Percentiles rank a stretch among this genome's conserved stretches.
Evolutionary conservation across 2,888 invertebrate genomes (phyloP).

Genomic region (Drosophila nigricruria): DNA sequence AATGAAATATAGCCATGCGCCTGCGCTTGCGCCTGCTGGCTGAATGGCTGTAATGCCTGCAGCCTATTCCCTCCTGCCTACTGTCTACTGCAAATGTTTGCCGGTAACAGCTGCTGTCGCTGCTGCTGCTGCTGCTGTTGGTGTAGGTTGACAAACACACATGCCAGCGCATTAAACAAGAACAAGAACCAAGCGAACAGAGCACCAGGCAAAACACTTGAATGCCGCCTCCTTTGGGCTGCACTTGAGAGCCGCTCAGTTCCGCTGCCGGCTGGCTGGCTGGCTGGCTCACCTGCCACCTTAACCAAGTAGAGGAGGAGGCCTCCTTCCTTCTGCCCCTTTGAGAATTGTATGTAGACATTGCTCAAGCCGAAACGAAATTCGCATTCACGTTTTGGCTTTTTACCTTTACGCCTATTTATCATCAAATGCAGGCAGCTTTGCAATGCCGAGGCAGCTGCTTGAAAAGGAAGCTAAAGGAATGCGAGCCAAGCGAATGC

Average conservation of each 20-base stretch:
- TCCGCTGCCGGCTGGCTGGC: conserved; percentile 40
- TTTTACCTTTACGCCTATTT: conserved; percentile 79
- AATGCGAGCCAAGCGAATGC: conserved; percentile 9
- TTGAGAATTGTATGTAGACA: conserved; percentile 52
- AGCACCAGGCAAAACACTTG: conserved; percentile 56
- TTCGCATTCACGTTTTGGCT: conserved; percentile 79
- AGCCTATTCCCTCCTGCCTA: conserved; percentile 30
- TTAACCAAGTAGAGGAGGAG: conserved; percentile 21
- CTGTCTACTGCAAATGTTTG: conserved; percentile 60
- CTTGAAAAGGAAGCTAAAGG: conserved; percentile 56
- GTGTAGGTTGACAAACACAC: conserved; percentile 79
- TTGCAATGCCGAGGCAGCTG: conserved; percentile 55
- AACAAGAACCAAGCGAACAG: conserved; percentile 40
- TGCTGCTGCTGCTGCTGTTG: conserved; percentile 46
- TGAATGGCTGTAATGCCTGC: conserved; percentile 32
- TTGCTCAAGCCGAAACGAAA: conserved; percentile 64
- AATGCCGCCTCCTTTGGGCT: conserved; percentile 63
- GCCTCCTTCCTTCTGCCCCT: conserved; percentile 1
- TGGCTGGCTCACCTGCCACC: conserved; percentile 49
- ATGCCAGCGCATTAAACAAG: conserved; percentile 77
- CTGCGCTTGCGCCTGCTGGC: conserved; percentile 57
- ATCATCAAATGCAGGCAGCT: conserved; percentile 71
- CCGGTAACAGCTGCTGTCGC: conserved; percentile 69
- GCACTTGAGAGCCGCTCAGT: conserved; percentile 71
- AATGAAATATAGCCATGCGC: conserved; percentile 80